Evolutionary conservation across 2,113 vertebrate species (phyloP).

Genomic region (Porphyrio hochstetteri): DNA sequence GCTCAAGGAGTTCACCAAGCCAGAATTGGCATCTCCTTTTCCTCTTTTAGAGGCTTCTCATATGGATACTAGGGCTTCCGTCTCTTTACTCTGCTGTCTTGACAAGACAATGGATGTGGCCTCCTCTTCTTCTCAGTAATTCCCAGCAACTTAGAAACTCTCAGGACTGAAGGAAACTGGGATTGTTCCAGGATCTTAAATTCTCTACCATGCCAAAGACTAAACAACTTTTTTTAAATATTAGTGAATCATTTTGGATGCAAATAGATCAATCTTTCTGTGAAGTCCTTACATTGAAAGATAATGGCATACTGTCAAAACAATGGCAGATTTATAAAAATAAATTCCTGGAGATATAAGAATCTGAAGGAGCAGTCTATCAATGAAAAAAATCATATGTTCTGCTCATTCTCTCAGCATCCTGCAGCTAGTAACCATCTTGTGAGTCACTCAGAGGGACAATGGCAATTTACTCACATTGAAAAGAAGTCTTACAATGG

Average conservation of each 20-base stretch:
- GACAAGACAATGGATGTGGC: not conserved
- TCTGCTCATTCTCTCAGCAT: not conserved
- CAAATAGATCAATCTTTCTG: not conserved
- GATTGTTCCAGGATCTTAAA: not conserved
- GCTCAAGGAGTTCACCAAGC: not conserved
- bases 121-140: not conserved
- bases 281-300: not conserved
- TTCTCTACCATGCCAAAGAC: not conserved
- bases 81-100: not conserved
- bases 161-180: not conserved
- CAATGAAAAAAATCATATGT: not conserved
- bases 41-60: not conserved
- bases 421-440: not conserved
- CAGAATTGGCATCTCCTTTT: not conserved
- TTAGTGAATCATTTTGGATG: not conserved
- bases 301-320: not conserved
- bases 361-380: not conserved
- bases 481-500: not conserved
- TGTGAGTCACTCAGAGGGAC: not conserved
- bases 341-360: not conserved
- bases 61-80: not conserved
- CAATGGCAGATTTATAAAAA: not conserved
- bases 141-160: not conserved
- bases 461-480: not conserved
- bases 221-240: not conserved